Percentiles rank a stretch among this genome's conserved stretches.
These are phyloP conservation scores for Trichogramma dendrolimi DNA, from an alignment of 2,888 invertebrate genomes.

Conservation along the genomic window DNA sequence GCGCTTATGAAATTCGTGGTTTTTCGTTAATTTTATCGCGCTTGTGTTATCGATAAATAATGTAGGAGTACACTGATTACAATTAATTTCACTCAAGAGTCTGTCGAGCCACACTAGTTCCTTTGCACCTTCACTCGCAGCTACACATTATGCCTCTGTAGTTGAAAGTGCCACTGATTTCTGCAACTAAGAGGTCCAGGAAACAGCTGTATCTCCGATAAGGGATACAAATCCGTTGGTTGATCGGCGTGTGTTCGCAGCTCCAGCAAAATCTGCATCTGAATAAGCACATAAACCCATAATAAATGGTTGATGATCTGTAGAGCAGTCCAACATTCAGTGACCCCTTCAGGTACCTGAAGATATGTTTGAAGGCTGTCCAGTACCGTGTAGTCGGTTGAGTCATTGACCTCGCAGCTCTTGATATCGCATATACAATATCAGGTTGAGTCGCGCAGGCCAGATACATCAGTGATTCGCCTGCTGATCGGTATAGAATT, in stretches of 20 bases:
- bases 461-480: conserved; percentile 24
- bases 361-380: not conserved
- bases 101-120: not conserved
- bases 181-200: too few relatives aligned
- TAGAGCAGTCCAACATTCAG: not conserved
- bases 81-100: not conserved
- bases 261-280: too few relatives aligned
- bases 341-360: not conserved
- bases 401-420: conserved; percentile 26
- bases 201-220: too few relatives aligned
- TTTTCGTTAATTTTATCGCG: not conserved
- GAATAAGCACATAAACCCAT: too few relatives aligned
- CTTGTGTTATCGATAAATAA: not conserved
- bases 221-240: too few relatives aligned
- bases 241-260: too few relatives aligned
- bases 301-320: too few relatives aligned
- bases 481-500: conserved; percentile 11
- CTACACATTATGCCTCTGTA: not conserved
- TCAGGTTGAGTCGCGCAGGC: conserved; percentile 32
- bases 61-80: not conserved
- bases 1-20: too few relatives aligned
- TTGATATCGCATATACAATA: conserved; percentile 30
- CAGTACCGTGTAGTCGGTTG: not conserved
- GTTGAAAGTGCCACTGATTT: too few relatives aligned
- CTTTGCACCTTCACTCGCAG: not conserved